Percentiles rank a stretch among this genome's conserved stretches.
Conservation (phyloP, 2,113 vertebrate genomes). For the Cyanoliseus patagonus region DNA sequence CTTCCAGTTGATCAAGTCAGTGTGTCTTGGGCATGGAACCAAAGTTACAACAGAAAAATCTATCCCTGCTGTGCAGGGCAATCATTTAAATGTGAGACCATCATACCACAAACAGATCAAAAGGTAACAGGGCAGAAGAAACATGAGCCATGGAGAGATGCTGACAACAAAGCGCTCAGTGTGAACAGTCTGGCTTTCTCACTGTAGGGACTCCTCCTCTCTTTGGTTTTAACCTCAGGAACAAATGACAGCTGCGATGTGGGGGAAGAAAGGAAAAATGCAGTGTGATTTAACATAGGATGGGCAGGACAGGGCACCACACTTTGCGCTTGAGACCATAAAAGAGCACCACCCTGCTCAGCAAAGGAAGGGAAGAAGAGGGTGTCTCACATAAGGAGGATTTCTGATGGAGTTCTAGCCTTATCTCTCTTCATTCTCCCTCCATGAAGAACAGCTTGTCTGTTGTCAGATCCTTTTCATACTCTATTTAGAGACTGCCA, state of each 20-base stretch:
- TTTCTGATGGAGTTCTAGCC: constrained; percentile 11
- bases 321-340: not conserved
- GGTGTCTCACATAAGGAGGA: not conserved
- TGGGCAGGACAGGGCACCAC: not conserved
- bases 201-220: constrained; percentile 66
- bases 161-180: constrained; percentile 66
- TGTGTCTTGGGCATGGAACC: constrained; percentile 84
- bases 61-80: constrained; percentile 97
- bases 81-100: constrained; percentile 71
- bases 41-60: constrained; percentile 85
- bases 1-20: constrained; percentile 71
- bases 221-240: constrained; percentile 83
- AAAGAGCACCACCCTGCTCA: not conserved
- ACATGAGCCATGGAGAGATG: constrained; percentile 44
- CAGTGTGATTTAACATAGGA: not conserved
- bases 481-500: not conserved
- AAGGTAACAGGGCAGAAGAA: constrained; percentile 61
- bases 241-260: constrained; percentile 67
- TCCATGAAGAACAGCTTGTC: not conserved
- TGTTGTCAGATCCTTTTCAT: not conserved
- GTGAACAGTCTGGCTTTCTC: constrained; percentile 71
- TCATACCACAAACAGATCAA: constrained; percentile 59
- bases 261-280: not conserved
- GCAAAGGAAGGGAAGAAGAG: not conserved
- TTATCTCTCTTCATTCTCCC: not conserved